Percentiles rank a stretch among this genome's conserved stretches.
Evolutionary conservation across 53 echinoderm and acorn worm species (phyloP).

Genomic region (Henricia sp.): DNA sequence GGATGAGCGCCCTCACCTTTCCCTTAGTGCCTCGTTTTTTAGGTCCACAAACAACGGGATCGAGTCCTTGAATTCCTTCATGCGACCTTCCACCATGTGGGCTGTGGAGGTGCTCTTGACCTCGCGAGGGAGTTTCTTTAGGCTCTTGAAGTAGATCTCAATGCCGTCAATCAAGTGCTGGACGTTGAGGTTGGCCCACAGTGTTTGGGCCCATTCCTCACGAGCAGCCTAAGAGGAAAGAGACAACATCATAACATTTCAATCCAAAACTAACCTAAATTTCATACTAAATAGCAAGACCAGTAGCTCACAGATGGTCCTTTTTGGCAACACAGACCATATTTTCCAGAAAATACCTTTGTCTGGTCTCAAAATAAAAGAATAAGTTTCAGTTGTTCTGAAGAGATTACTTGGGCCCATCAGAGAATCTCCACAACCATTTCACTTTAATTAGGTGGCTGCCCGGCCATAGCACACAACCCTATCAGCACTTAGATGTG

Average conservation of each 20-base stretch:
- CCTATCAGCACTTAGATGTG: too few relatives aligned
- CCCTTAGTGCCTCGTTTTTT: conserved; percentile 97
- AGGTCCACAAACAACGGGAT: conserved; percentile 98
- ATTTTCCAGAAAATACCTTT: too few relatives aligned
- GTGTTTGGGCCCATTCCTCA: conserved; percentile 99
- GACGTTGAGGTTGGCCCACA: conserved; percentile 97
- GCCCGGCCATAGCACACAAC: too few relatives aligned
- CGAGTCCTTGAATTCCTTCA: conserved; percentile 96
- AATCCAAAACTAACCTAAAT: too few relatives aligned
- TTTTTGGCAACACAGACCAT: too few relatives aligned
- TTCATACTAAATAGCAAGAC: too few relatives aligned
- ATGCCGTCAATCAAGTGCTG: conserved; percentile 93
- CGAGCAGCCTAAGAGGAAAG: conserved; percentile 81
- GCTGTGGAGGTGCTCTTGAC: conserved; percentile 92
- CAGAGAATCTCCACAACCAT: too few relatives aligned
- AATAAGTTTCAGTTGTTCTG: too few relatives aligned
- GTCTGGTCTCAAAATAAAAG: too few relatives aligned
- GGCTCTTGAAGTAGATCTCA: conserved; percentile 85
- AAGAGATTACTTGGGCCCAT: too few relatives aligned
- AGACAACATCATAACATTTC: background rate
- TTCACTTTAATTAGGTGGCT: too few relatives aligned
- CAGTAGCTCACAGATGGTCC: too few relatives aligned
- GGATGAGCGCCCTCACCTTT: conserved; percentile 64
- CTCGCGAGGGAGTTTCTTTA: conserved; percentile 97
- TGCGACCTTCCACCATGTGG: conserved; percentile 94